A percentile compares a stretch with the other conserved stretches of the same genome.
Conservation (phyloP, 2,797 vertebrate species). For the Sebastes iracundus region DNA sequence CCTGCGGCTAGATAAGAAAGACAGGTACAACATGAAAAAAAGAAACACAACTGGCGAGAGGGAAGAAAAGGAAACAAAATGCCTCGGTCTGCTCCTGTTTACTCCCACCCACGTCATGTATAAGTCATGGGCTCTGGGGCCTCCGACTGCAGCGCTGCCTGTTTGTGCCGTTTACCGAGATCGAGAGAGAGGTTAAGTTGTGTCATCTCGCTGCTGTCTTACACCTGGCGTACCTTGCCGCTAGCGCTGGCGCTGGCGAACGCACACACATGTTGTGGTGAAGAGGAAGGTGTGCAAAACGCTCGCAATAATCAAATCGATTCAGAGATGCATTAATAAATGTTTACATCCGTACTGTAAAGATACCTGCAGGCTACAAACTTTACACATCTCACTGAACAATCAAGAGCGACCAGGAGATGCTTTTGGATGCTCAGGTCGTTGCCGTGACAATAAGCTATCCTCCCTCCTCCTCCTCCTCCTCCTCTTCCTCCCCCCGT, state of each 20-base stretch:
- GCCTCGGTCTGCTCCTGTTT: conserved; percentile 71
- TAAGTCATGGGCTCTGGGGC: conserved; percentile 72
- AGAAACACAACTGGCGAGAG: conserved; percentile 11
- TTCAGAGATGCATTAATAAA: not conserved
- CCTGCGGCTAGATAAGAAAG: conserved; percentile 72
- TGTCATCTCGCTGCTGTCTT: conserved; percentile 64
- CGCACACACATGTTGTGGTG: conserved; percentile 8
- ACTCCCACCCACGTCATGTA: conserved; percentile 75
- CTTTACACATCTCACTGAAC: not conserved
- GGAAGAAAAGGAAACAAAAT: conserved; percentile 43
- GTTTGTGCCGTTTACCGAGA: conserved; percentile 72
- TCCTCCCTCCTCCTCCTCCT: not conserved
- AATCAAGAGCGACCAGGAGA: conserved; percentile 12
- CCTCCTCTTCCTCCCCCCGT: not conserved
- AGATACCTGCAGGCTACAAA: not conserved
- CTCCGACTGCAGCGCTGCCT: conserved; percentile 51
- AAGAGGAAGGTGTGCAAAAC: conserved; percentile 35
- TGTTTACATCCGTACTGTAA: not conserved
- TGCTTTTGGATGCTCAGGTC: conserved; percentile 30
- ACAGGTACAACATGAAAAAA: conserved; percentile 70
- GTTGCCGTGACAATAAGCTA: conserved; percentile 58
- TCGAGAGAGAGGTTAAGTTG: conserved; percentile 74
- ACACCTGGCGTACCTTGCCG: conserved; percentile 75
- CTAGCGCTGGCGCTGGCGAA: conserved; percentile 32
- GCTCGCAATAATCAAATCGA: not conserved